Conservation (phyloP, 2,797 vertebrate species). For the Hapalemur alaotrensis region DNA sequence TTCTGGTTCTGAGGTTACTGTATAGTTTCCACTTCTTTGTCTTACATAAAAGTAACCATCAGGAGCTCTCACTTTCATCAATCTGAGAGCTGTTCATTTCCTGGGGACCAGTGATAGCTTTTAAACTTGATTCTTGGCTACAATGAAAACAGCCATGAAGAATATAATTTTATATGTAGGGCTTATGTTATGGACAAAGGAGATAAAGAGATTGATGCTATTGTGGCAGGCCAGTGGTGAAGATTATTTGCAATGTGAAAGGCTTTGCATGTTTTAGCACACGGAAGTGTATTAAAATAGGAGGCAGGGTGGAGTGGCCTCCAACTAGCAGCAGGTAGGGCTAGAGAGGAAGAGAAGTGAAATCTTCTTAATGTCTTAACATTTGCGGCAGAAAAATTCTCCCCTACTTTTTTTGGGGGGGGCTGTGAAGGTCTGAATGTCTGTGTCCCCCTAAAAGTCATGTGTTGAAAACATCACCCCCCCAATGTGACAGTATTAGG, state of each 20-base stretch:
- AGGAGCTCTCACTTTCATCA: background rate
- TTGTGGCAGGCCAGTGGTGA: background rate
- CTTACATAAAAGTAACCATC: background rate
- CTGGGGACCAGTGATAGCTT: background rate
- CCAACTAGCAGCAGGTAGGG: background rate
- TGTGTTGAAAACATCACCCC: background rate
- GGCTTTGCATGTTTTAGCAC: background rate
- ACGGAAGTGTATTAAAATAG: background rate
- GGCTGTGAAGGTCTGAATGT: background rate
- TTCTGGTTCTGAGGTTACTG: background rate
- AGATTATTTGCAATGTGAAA: background rate
- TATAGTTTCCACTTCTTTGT: background rate
- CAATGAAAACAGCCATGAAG: background rate
- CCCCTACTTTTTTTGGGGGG: background rate
- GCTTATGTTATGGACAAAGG: background rate
- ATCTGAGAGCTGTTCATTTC: background rate
- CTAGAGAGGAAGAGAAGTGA: background rate
- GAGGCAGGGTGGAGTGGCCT: background rate
- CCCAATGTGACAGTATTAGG: too few species aligned
- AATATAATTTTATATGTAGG: background rate
- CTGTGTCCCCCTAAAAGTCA: background rate
- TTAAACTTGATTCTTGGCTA: background rate
- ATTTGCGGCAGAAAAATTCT: conserved; percentile 2
- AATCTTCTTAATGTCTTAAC: background rate
- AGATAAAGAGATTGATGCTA: background rate